phyloP scores from a whole-genome alignment of 2,797 vertebrate species.

The Hypotaenidia okinawae region DNA sequence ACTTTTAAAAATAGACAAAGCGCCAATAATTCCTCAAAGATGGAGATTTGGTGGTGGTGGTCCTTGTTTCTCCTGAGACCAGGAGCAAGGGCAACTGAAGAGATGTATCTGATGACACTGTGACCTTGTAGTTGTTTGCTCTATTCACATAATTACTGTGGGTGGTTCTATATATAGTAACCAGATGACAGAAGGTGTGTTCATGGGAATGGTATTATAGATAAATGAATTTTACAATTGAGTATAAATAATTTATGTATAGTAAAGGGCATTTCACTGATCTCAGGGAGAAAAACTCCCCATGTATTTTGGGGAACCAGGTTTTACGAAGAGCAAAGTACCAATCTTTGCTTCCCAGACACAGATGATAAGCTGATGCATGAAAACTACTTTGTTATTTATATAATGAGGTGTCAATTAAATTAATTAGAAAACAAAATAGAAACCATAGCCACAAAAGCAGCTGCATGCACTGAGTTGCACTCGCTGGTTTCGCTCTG shows the following conservation, averaged over 20 bases:
- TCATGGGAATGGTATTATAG: not conserved
- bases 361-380: not conserved
- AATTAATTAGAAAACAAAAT: not conserved
- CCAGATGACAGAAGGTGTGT: slow-evolving; percentile 17
- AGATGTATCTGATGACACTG: not conserved
- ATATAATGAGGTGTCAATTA: not conserved
- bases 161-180: slow-evolving; percentile 46
- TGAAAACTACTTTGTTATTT: not conserved
- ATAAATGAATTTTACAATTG: slow-evolving; percentile 24
- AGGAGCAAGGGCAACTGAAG: not conserved
- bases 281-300: not conserved
- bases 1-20: not conserved
- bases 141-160: slow-evolving; percentile 26
- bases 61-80: not conserved
- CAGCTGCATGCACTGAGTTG: too few relatives aligned
- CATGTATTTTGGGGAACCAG: not conserved
- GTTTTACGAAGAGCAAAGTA: not conserved
- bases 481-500: not conserved
- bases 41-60: not conserved
- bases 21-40: not conserved
- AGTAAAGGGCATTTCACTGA: not conserved
- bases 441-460: rapidly evolving
- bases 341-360: not conserved
- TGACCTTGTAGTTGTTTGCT: slow-evolving; percentile 38
- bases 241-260: not conserved